Conservation (phyloP, 2,888 invertebrate species). For the Pachliopta kotzebuea region DNA sequence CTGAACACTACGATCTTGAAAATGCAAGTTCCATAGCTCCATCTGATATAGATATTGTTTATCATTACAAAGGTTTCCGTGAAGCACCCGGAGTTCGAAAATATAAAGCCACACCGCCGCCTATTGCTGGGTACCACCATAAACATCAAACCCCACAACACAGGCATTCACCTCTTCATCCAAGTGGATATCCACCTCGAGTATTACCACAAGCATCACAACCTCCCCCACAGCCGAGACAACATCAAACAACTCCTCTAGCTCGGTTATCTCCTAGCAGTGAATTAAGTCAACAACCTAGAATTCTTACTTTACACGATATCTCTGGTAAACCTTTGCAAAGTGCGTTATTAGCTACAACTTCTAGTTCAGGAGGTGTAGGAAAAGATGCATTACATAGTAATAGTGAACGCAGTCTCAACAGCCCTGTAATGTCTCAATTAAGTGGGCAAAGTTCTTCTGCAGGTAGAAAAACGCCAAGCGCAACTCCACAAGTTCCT, state of each 20-base stretch:
- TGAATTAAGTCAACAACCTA: conserved; percentile 94
- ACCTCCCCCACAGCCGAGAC: conserved; percentile 83
- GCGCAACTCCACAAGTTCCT: conserved; percentile 84
- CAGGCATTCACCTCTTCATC: conserved; percentile 88
- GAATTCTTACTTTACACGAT: conserved; percentile 95
- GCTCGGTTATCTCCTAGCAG: conserved; percentile 95
- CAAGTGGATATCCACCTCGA: conserved; percentile 86
- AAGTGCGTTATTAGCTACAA: conserved; percentile 92
- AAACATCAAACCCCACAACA: conserved; percentile 88
- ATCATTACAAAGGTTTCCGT: conserved; percentile 96
- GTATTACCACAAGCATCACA: conserved; percentile 86
- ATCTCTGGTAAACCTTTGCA: conserved; percentile 96
- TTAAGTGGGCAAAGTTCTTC: conserved; percentile 92
- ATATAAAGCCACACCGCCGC: conserved; percentile 93
- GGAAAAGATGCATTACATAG: conserved; percentile 94
- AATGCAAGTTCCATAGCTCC: conserved; percentile 99
- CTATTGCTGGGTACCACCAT: conserved; percentile 87
- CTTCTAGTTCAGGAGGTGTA: conserved; percentile 92
- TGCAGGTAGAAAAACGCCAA: conserved; percentile 87
- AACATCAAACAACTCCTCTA: conserved; percentile 94
- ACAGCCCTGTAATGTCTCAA: conserved; percentile 96
- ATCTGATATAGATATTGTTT: conserved; percentile 97
- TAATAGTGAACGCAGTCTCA: conserved; percentile 94
- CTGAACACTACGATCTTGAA: conserved; percentile 97
- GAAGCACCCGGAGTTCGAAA: conserved; percentile 91